phyloP scores from a whole-genome alignment of 2,888 invertebrate genomes.

The Limnephilus lunatus region DNA sequence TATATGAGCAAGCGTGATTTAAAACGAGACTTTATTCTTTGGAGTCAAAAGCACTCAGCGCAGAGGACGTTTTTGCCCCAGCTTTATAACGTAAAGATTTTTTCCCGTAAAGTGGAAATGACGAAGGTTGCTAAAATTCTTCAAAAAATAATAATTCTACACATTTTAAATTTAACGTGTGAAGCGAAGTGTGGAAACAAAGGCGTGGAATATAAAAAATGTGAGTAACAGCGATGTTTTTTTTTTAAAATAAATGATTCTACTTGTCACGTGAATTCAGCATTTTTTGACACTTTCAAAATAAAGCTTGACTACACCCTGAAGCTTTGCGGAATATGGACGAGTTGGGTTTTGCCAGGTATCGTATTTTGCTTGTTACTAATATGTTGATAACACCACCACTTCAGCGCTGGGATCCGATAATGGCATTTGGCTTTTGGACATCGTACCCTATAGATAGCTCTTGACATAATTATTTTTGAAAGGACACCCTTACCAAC shows the following conservation, averaged over 20 bases:
- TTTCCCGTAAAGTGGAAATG: not conserved
- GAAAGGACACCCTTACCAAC: too few species aligned
- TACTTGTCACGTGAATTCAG: not conserved
- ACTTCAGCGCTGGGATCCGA: constrained; percentile 25
- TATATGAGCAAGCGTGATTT: constrained; percentile 34
- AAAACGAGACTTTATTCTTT: constrained; percentile 25
- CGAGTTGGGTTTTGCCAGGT: constrained; percentile 11
- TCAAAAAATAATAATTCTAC: not conserved
- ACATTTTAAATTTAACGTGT: not conserved
- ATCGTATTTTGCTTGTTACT: constrained; percentile 27
- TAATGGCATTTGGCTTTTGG: constrained; percentile 26
- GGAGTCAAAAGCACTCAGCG: constrained; percentile 14
- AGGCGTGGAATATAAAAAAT: not conserved
- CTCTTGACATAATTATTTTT: not conserved
- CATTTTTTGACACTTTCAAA: not conserved
- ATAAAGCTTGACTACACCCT: not conserved
- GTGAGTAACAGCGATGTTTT: not conserved
- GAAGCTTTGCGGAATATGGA: constrained; percentile 10
- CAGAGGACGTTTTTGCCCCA: not conserved
- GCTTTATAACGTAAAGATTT: not conserved
- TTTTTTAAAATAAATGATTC: not conserved
- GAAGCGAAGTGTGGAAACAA: not conserved
- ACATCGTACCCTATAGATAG: not conserved
- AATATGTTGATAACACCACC: constrained; percentile 12
- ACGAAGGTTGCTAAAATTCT: constrained; percentile 4